Evolutionary conservation across 2,797 vertebrate species (phyloP).

Genomic region (Syncerus caffer): DNA sequence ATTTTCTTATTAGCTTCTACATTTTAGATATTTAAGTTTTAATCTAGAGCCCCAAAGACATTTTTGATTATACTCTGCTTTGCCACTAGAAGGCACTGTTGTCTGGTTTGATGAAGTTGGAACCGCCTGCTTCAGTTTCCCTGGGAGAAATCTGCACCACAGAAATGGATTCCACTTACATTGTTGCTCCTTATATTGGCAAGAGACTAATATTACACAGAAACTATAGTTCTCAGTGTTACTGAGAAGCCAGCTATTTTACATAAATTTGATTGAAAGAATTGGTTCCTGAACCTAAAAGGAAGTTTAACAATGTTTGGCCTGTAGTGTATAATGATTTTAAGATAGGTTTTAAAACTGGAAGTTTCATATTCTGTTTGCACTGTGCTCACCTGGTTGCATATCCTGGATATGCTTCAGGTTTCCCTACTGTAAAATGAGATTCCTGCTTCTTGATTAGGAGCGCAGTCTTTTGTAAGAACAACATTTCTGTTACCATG

Average conservation of each 20-base stretch:
- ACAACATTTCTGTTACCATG: not conserved
- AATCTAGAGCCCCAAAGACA: not conserved
- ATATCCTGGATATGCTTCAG: not conserved
- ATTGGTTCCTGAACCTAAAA: conserved; percentile 3
- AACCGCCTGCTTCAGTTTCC: conserved; percentile 17
- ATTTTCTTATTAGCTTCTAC: not conserved
- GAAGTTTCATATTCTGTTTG: not conserved
- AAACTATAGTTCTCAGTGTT: conserved; percentile 20
- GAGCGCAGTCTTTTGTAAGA: not conserved
- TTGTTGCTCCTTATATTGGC: not conserved
- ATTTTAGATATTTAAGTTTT: conserved; percentile 3
- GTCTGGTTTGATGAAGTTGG: not conserved
- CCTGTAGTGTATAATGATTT: not conserved
- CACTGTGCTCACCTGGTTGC: not conserved
- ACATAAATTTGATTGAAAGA: conserved; percentile 24
- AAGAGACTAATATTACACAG: conserved; percentile 7
- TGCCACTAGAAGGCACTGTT: conserved; percentile 70
- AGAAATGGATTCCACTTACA: not conserved
- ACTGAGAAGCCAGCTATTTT: conserved; percentile 41
- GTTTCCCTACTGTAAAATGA: conserved; percentile 17
- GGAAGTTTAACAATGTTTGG: not conserved
- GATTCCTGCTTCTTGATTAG: not conserved
- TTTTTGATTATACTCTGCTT: not conserved
- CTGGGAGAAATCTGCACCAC: not conserved
- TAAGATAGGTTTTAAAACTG: not conserved